These are phyloP conservation scores for Ptilonorhynchus violaceus DNA, from an alignment of 2,113 vertebrate genomes.

Conservation along the genomic window DNA sequence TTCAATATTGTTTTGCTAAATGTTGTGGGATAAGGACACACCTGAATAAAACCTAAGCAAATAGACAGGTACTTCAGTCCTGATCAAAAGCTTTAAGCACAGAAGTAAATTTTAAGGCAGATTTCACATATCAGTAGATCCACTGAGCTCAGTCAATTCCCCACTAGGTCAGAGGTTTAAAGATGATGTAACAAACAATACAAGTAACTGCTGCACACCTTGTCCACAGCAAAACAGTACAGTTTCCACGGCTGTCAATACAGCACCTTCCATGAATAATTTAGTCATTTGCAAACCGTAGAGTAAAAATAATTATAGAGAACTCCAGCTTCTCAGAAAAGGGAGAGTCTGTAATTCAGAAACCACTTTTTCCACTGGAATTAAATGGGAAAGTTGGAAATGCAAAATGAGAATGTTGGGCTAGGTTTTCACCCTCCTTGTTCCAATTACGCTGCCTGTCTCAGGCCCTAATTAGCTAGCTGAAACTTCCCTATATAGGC, in stretches of 20 bases:
- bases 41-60: not conserved
- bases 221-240: not conserved
- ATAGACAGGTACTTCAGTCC: not conserved
- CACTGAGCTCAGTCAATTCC: not conserved
- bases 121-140: not conserved
- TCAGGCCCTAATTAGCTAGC: slow-evolving; percentile 12
- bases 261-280: not conserved
- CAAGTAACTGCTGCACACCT: not conserved
- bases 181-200: not conserved
- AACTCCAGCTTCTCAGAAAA: not conserved
- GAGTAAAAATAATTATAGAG: slow-evolving; percentile 13
- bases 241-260: not conserved
- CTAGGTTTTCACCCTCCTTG: slow-evolving; percentile 34
- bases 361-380: slow-evolving; percentile 36
- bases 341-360: not conserved
- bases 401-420: slow-evolving; percentile 21
- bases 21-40: not conserved
- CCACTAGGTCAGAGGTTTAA: not conserved
- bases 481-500: slow-evolving; percentile 59
- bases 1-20: not conserved
- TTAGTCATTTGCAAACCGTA: not conserved
- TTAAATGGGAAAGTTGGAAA: slow-evolving; percentile 32
- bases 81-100: not conserved
- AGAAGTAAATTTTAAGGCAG: not conserved
- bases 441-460: slow-evolving; percentile 33